Base-by-base conservation (phyloP, 2,797 vertebrate genomes). In the Agapornis canus region DNA sequence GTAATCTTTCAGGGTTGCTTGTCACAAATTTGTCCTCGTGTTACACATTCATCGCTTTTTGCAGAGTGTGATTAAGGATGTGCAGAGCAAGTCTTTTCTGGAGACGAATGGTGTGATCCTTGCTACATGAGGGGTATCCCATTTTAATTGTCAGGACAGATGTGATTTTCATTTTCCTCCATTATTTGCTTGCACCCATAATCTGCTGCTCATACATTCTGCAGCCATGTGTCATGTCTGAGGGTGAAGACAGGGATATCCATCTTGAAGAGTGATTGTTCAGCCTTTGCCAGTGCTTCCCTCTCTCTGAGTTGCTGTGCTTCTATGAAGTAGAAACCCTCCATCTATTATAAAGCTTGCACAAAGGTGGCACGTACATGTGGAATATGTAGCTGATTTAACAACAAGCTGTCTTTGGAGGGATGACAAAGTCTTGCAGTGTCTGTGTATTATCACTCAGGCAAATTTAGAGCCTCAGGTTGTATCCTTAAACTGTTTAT, bases 71-170 rank as follows among this genome's bases (percentile, higher is more conserved):
- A 95, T 96, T 90, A 91, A 94, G 68, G 63, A 81, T 1, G 7
- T 73, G 91, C n/a, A 48, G 85, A 90, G 56, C 77, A 31, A 80
- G 89, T 91, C 89, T 35, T 35, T 95, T 83, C 87, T 86, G 51
- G 82, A 94, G 94, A 96, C 82, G 95, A 94, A 94, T 86, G 80
- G 54, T 92, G 87, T 94, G 95, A 96, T 96, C 92, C 87, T 90
- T 94, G 92, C 90, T 92, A 82, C 48, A 37, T 68, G 87, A 96
- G 91, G 87, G 73, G 73, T 83, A 48, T 82, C 79, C 66, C 77
- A 71, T 83, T 96, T 92, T 92, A 94, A 95, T 94, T 94, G 90
- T 69, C 83, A 79, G 70, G 59, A 68, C 42, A 82, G 76, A 83
- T 89, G 91, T 89, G 79, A 68, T 92, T 94, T 96, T 94, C 77